Conservation (phyloP, 2,888 invertebrate species). For the Parnassius mnemosyne region DNA sequence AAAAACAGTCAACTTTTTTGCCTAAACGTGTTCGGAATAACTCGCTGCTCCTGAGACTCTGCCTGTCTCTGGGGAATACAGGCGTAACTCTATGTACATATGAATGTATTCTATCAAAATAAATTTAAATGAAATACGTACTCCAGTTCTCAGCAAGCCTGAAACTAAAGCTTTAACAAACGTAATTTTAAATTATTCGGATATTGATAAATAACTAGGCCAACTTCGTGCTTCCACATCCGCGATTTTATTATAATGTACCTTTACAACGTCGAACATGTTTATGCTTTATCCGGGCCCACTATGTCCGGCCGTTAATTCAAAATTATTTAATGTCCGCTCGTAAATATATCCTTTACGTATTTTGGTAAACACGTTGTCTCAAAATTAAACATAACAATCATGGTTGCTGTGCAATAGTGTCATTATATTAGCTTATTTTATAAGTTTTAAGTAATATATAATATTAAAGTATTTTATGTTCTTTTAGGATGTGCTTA, state of each 20-base stretch:
- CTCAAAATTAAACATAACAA: constrained; percentile 55
- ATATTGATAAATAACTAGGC: constrained; percentile 8
- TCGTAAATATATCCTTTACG: constrained; percentile 67
- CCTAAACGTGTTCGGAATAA: too few relatives aligned
- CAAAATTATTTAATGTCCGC: constrained; percentile 61
- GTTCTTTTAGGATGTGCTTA: too few relatives aligned
- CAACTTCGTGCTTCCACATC: constrained; percentile 11
- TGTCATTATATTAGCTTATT: constrained; percentile 39
- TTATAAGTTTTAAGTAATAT: too few relatives aligned
- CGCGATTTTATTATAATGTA: constrained; percentile 31
- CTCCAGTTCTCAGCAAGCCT: too few relatives aligned
- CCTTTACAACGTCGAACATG: constrained; percentile 35
- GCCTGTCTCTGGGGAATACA: too few relatives aligned
- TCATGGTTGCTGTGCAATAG: constrained; percentile 41
- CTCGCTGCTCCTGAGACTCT: too few relatives aligned
- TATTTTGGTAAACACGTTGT: constrained; percentile 55
- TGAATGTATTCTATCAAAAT: too few relatives aligned
- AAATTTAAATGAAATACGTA: too few relatives aligned
- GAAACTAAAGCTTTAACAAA: neutral
- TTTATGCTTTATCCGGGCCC: constrained; percentile 35
- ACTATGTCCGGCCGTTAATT: constrained; percentile 61
- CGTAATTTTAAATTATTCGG: constrained; percentile 2
- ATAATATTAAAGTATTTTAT: too few relatives aligned
- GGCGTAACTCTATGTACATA: too few relatives aligned
- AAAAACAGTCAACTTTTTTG: too few relatives aligned